Base-by-base conservation (phyloP, 2,113 vertebrate genomes). In the Dicentrarchus labrax region DNA sequence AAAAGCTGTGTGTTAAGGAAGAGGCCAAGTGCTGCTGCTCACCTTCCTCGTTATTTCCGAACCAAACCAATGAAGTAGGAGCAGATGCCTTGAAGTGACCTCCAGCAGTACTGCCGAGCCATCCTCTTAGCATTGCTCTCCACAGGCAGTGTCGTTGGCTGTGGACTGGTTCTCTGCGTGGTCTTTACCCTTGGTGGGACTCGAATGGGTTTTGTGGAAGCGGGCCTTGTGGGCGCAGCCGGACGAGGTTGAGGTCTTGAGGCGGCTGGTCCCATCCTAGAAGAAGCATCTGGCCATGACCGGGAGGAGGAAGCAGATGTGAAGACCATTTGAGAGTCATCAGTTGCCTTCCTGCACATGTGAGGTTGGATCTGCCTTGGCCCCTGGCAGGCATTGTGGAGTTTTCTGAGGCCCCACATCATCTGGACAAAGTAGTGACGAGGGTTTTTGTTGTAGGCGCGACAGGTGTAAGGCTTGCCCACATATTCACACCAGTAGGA, bases 401-500 rank as follows among this genome's bases (percentile, higher is more conserved):
- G 77, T 78, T 96, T 97, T 19, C 94, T 92, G 45, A 97, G 94
- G 48, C 88, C 92, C 48, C 86, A 87, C 0, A 95, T 95, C 0
- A 97, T 93, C 93, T 97, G 97, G 36, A 93, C 91, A 86, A 96
- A 97, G 91, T 95, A 97, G 39, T 95, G 93, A 10, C 93, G 93
- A 8, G 95, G 96, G 53, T 97, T 96, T 69, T 92, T 94, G 87
- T 90, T 94, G 87, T 96, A 97, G 30, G 94, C 21, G 61, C 91
- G 93, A 71, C 97, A 97, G 41, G 89, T 48, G 0, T 94, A 76
- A 0, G 96, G 97, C 50, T 91, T 95, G 47, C 96, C 96, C 8
- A 74, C 39, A 65, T 95, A 97, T 24, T 97, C 96, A 62, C 96
- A 97, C 96, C 95, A 96, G 91, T 97, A 97, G 0, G 88, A 89